Evolutionary conservation across 2,888 invertebrate genomes (phyloP).

Genomic region (Drosophila hamatofila): DNA sequence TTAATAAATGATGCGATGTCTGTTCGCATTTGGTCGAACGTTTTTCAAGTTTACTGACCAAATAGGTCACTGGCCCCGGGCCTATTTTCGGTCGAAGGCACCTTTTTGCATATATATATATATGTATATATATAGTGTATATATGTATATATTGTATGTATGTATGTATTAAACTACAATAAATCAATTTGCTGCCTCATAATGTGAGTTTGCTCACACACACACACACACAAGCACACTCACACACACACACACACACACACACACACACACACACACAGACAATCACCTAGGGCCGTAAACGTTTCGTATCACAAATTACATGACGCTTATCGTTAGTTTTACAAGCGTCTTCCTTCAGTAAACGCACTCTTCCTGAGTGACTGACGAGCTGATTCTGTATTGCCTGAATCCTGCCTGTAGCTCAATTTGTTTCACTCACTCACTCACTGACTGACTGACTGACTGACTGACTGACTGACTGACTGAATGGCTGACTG

Average conservation of each 20-base stretch:
- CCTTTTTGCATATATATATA: slow-evolving; percentile 38
- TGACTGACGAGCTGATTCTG: slow-evolving; percentile 18
- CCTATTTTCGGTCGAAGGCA: slow-evolving; percentile 40
- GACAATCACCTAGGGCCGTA: slow-evolving; percentile 38
- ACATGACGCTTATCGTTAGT: slow-evolving; percentile 69
- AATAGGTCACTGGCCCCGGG: slow-evolving; percentile 41
- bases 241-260: neutral
- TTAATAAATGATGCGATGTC: slow-evolving; percentile 17
- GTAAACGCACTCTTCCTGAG: slow-evolving; percentile 42
- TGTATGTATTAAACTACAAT: slow-evolving; percentile 50
- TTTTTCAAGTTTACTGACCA: slow-evolving; percentile 56
- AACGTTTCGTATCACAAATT: slow-evolving; percentile 56
- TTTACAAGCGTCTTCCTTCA: slow-evolving; percentile 63
- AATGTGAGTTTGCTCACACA: slow-evolving; percentile 47
- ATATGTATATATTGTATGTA: neutral
- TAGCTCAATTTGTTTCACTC: slow-evolving; percentile 45
- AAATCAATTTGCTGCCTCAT: slow-evolving; percentile 66
- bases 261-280: slow-evolving; percentile 19
- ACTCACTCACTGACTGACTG: slow-evolving; percentile 19
- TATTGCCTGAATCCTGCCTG: slow-evolving; percentile 20
- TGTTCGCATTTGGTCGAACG: neutral
- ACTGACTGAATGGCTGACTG: slow-evolving; percentile 26
- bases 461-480: slow-evolving; percentile 21
- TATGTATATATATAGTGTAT: slow-evolving; percentile 7
- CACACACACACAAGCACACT: slow-evolving; percentile 17